Evolutionary conservation across 2,797 vertebrate genomes (phyloP).

Genomic region (Gephyroberyx darwinii): DNA sequence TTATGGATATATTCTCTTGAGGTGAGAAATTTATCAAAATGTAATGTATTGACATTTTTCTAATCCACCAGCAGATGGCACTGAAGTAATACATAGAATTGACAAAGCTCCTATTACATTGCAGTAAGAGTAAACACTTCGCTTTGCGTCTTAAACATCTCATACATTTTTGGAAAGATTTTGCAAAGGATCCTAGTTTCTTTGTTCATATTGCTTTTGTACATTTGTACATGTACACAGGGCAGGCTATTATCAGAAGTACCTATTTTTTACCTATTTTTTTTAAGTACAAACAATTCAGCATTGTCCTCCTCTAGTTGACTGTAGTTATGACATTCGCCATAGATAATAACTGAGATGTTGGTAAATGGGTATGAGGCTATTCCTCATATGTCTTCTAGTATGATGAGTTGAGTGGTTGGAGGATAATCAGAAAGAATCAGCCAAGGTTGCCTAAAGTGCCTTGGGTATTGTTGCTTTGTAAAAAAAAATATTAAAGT

Average conservation of each 20-base stretch:
- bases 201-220: constrained; percentile 22
- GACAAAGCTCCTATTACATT: neutral
- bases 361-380: constrained; percentile 18
- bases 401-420: constrained; percentile 37
- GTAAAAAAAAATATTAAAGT: constrained; percentile 71
- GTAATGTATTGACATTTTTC: constrained; percentile 4
- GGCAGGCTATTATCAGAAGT: neutral
- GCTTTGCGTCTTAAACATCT: constrained; percentile 41
- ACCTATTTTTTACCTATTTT: neutral
- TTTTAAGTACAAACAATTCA: neutral
- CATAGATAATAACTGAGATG: constrained; percentile 5
- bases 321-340: constrained; percentile 10
- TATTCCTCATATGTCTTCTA: constrained; percentile 31
- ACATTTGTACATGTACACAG: neutral
- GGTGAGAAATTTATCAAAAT: neutral
- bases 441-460: constrained; percentile 59
- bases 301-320: neutral
- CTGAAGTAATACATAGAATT: constrained; percentile 46
- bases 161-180: constrained; percentile 28
- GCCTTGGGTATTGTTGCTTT: constrained; percentile 66
- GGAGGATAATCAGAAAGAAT: constrained; percentile 62
- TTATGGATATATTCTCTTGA: constrained; percentile 2
- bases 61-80: constrained; percentile 71
- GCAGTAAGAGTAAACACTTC: constrained; percentile 38
- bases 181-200: constrained; percentile 18